Evolutionary conservation across 2,888 invertebrate genomes (phyloP), one percentile per base, ranked within the genome.

Genomic region (Rhorus exstirpatorius): DNA sequence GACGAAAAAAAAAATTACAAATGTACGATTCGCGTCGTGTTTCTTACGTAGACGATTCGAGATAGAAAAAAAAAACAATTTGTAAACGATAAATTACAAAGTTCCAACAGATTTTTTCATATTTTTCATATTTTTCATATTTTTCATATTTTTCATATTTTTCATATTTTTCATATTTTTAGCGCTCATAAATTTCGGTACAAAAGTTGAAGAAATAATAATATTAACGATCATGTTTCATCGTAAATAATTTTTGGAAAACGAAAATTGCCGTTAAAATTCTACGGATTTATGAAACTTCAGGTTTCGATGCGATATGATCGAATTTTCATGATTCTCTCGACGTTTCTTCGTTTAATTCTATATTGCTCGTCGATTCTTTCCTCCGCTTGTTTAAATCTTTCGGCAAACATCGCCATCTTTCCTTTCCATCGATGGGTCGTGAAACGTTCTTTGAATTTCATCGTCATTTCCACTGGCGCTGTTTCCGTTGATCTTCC

Each of bases 1-100:
- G 26, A 26, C 3, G 26, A 44, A 61, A 77, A 24, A 26, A 24
- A 51, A 35, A 63, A 58, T 49, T 65, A 75, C 61, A 65, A 26
- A 19, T 21, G 38, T 53, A 24, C 26, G 44, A 75, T 19, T 31
- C 10, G 12, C 3, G 21, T 55, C 3, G 19, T 70, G 6, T 21
- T 49, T 3, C 7, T 49, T 51, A 31, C 8, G 35, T 38, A 14
- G 17, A 35, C 10, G 19, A 41, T 61, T 60, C 12, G 21, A 31
- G 14, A 1, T 58, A 10, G 10, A 12, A 19, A 10, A 51, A 10
- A 51, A 51, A 10, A 51, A 19, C 19, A 10, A 51, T 10, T 10
- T 19, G 0, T 6, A 19, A 2, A 19, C 10, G 4, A 10, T 14
- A 1, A 35, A 14, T 12, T 3, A 12, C 4, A 3, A 38, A 35